Conservation (phyloP, 2,113 vertebrate genomes). For the Lepidothrix coronata region DNA sequence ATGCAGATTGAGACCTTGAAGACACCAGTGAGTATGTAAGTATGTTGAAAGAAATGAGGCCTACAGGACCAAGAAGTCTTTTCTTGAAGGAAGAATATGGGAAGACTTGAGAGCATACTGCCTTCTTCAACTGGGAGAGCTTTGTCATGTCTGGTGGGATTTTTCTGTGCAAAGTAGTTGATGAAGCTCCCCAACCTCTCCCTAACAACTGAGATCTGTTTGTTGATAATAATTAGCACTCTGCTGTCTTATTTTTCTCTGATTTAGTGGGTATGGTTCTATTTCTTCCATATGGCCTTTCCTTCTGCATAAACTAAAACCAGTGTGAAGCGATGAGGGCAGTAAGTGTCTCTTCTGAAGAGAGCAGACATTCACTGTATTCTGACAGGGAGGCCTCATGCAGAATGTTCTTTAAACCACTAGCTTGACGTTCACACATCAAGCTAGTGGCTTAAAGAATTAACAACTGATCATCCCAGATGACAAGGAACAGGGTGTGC, state of each 20-base stretch:
- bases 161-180: background rate
- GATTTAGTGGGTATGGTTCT: background rate
- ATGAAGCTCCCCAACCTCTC: background rate
- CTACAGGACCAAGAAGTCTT: background rate
- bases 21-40: background rate
- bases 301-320: background rate
- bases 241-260: background rate
- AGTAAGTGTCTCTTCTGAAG: background rate
- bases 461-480: background rate
- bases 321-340: accelerated
- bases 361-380: background rate
- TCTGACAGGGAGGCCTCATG: background rate
- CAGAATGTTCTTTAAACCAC: no score
- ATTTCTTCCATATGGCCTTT: background rate
- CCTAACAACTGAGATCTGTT: background rate
- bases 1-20: background rate
- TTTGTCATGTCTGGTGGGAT: background rate
- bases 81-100: background rate
- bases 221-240: background rate
- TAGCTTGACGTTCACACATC: background rate
- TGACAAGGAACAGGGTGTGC: background rate
- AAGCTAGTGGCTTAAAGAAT: background rate
- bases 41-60: background rate
- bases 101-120: background rate
- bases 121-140: background rate